Evolutionary conservation across 2,113 vertebrate genomes (phyloP), one percentile per base, ranked within the genome.

Genomic region (Forbesichthys agassizii): DNA sequence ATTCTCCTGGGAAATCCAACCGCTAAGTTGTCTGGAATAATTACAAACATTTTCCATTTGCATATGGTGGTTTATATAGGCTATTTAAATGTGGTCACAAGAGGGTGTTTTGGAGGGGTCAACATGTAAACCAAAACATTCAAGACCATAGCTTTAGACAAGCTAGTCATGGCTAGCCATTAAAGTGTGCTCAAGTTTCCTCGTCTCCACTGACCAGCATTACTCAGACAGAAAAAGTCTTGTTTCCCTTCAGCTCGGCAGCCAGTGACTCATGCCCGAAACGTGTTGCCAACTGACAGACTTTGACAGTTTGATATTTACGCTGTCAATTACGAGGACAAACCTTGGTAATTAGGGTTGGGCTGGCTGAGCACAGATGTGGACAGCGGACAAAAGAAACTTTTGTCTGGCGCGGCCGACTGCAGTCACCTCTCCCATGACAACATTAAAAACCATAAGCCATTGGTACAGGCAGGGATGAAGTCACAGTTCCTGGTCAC

Each of bases 271-370:
- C 90, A 90, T 56, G 12, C 74, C 74, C 68, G 75, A 68, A 82
- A 79, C 71, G 63, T 87, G 88, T 84, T 77, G 83, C 86, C 84
- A 71, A 77, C 79, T 67, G 84, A 88, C 82, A 76, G 63, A 75
- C 73, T 85, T 71, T 91, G 91, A 92, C 89, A 90, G 80, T 90
- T 88, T 88, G 77, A 90, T 90, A 91, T 90, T 91, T 83, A 86
- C 68, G 84, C 82, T 86, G 88, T 88, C 89, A 91, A 75, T 87
- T 89, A 79, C 82, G 57, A 67, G 83, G 82, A 80, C 80, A 84
- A 88, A 86, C 86, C 77, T 71, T 47, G 70, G 88, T 83, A 90
- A 91, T 92, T 91, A 88, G 78, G 70, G 79, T 42, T 42, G 82
- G 81, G 78, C 78, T 78, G 83, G 84, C 82, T 84, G 81, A 11